Base-by-base conservation (phyloP, 1,140 invertebrate genomes). In the Heliothis virescens region DNA sequence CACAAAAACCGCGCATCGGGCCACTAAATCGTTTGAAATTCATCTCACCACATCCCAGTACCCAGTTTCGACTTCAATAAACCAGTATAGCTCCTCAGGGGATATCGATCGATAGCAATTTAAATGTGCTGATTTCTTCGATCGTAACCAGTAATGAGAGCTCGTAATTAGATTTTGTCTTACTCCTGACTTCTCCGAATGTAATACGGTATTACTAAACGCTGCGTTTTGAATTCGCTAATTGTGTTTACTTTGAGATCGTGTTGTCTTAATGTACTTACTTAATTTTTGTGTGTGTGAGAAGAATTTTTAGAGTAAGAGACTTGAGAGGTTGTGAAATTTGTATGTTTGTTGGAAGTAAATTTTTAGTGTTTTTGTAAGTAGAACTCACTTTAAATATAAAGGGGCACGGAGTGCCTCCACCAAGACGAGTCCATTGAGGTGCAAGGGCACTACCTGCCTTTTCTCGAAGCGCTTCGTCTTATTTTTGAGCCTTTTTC, bases 81-180 rank as follows among this genome's bases (percentile, higher is more conserved):
- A 47, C n/a, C 18, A 55, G 50, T 15, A 48, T 55, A 21, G 55
- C 48, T 69, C 75, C 76, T 67, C 15, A 1, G 81, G 76, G 81
- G 74, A 47, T 47, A 47, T 18, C 34, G 76, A 76, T 82, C 80
- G 76, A 85, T 85, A 82, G 62, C 81, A 86, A 87, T 87, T 87
- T 86, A 87, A 87, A 87, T 85, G 83, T 83, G 86, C 86, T 87
- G 85, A 87, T 87, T 85, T 83, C 82, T 62, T 67, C 72, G 69
- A 77, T 78, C 83, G 78, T 82, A 78, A 80, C 63, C 29, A 15
- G 80, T 86, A 87, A 87, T 82, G 85, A 85, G 79, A 81, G 55
- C 50, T 72, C 62, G 85, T 86, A 86, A 87, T 87, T 86, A 87
- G 83, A 80, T 85, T 81, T 71, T 63, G 62, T 78, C 67, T 60